A percentile compares a stretch with the other conserved stretches of the same genome.
phyloP scores from a whole-genome alignment of 2,797 vertebrate species.

The Psittacula echo region DNA sequence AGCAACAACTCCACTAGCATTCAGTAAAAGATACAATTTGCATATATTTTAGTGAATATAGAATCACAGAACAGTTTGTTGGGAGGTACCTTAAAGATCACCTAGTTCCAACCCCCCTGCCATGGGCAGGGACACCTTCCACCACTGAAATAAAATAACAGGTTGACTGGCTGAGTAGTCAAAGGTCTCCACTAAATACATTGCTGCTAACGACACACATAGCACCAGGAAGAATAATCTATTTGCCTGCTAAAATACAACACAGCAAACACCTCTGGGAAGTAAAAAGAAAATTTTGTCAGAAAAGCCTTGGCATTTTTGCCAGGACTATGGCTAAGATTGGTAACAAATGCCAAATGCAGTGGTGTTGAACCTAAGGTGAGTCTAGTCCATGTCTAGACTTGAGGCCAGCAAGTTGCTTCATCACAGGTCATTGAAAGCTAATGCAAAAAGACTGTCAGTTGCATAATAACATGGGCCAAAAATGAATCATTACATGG shows the following conservation, averaged over 20 bases:
- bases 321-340: neutral
- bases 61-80: neutral
- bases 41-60: neutral
- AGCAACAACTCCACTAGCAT: neutral
- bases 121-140: neutral
- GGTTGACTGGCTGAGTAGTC: neutral
- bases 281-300: neutral
- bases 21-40: neutral
- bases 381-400: neutral
- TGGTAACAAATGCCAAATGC: neutral
- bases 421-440: neutral
- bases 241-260: neutral
- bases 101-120: neutral
- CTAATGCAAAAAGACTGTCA: neutral
- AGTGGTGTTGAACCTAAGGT: accelerated
- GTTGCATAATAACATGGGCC: neutral
- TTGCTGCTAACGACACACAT: accelerated
- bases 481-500: neutral
- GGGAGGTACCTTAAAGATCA: neutral
- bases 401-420: neutral
- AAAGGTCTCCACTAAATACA: neutral
- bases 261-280: neutral
- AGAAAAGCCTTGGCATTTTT: neutral
- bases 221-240: neutral
- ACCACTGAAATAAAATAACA: neutral